Evolutionary conservation across 2,888 invertebrate species (phyloP).

Genomic region (Tethea ocularis): DNA sequence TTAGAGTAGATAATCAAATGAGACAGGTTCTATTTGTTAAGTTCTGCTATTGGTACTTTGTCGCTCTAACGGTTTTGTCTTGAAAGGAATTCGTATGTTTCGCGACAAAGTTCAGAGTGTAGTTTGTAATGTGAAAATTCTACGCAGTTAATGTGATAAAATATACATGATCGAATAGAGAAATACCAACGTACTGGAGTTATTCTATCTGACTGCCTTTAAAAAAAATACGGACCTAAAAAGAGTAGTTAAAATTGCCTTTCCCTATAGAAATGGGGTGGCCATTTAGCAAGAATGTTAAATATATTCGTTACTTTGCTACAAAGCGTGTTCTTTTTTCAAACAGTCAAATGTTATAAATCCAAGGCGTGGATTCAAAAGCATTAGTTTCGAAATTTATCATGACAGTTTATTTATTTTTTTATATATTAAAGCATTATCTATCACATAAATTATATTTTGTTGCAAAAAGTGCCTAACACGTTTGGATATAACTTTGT

Average conservation of each 20-base stretch:
- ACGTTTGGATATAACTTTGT: background rate
- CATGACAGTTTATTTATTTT: background rate
- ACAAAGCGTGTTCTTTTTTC: too few species aligned
- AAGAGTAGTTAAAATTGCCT: background rate
- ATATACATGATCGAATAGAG: constrained; percentile 28
- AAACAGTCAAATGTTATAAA: background rate
- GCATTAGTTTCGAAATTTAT: constrained; percentile 6
- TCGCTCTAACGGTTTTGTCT: background rate
- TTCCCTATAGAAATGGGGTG: too few species aligned
- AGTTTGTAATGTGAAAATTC: constrained; percentile 31
- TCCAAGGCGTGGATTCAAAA: background rate
- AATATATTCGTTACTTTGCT: too few species aligned
- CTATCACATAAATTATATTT: background rate
- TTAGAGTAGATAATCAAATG: constrained; percentile 24
- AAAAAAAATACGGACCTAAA: background rate
- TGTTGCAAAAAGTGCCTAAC: background rate
- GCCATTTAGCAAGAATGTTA: too few species aligned
- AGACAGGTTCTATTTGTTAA: constrained; percentile 26
- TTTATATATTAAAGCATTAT: background rate
- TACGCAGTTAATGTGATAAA: constrained; percentile 57
- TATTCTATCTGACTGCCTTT: constrained; percentile 1
- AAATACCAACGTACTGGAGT: constrained; percentile 15
- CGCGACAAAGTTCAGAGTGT: constrained; percentile 26
- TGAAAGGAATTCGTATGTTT: background rate
- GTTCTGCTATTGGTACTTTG: constrained; percentile 14